These are phyloP conservation scores for Onychorhynchus coronatus DNA, from an alignment of 2,113 vertebrate species.

Conservation along the genomic window DNA sequence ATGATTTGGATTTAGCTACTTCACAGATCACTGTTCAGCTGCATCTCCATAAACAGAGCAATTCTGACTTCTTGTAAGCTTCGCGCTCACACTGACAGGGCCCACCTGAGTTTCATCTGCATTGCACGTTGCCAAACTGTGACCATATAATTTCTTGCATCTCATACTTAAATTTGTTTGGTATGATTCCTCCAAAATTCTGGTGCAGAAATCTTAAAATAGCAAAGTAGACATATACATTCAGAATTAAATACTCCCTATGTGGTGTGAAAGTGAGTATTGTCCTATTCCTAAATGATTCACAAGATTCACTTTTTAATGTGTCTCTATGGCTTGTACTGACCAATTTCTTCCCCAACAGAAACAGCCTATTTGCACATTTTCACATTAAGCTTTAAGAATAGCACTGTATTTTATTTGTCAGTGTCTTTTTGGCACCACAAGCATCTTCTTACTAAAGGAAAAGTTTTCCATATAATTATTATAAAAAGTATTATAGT, in stretches of 20 bases:
- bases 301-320: not conserved
- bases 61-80: not conserved
- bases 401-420: not conserved
- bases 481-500: not conserved
- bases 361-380: not conserved
- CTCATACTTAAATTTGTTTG: not conserved
- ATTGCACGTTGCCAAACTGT: not conserved
- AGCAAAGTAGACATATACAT: not conserved
- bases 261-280: not conserved
- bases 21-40: not conserved
- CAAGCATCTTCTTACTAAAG: not conserved
- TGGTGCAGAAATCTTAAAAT: not conserved
- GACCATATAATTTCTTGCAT: not conserved
- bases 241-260: not conserved
- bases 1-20: not conserved
- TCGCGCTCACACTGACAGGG: not conserved
- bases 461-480: not conserved
- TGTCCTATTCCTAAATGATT: not conserved
- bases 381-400: not conserved
- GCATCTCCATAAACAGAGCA: not conserved
- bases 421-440: not conserved
- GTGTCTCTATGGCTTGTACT: not conserved
- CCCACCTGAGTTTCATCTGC: not conserved
- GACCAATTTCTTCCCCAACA: not conserved
- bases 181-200: not conserved